Evolutionary conservation across 2,888 invertebrate genomes (phyloP).

Genomic region (Phalera bucephala): DNA sequence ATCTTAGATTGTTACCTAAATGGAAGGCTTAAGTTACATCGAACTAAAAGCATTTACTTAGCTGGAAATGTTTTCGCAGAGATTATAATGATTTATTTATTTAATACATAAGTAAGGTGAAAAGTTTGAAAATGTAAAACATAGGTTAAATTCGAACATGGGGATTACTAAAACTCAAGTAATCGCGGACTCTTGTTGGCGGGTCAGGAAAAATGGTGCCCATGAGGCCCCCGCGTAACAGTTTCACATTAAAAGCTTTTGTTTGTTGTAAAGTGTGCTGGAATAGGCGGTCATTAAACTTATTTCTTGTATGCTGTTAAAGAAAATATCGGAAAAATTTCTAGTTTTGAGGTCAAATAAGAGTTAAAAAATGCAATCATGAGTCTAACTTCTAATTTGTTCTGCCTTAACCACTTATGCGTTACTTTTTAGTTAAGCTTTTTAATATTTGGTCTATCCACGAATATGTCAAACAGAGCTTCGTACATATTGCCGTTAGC

Average conservation of each 20-base stretch:
- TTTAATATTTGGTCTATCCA: too few relatives aligned
- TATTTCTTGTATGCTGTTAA: constrained; percentile 8
- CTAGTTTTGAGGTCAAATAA: too few relatives aligned
- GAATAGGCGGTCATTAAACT: constrained; percentile 15
- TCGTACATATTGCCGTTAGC: too few relatives aligned
- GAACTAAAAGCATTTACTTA: constrained; percentile 25
- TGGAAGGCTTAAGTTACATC: constrained; percentile 14
- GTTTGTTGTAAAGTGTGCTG: constrained; percentile 28
- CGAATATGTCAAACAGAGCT: too few relatives aligned
- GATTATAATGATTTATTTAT: constrained; percentile 12
- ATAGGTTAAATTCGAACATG: constrained; percentile 40
- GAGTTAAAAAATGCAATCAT: too few relatives aligned
- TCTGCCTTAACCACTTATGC: too few relatives aligned
- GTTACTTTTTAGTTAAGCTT: too few relatives aligned
- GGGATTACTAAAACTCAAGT: constrained; percentile 41
- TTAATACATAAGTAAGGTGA: constrained; percentile 32
- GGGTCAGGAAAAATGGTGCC: constrained; percentile 37
- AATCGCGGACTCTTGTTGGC: constrained; percentile 34
- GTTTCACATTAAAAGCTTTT: constrained; percentile 37
- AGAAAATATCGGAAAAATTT: constrained; percentile 4
- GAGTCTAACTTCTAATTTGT: too few relatives aligned
- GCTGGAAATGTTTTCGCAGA: constrained; percentile 18
- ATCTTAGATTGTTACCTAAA: constrained; percentile 16
- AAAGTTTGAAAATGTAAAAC: constrained; percentile 28
- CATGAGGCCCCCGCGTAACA: constrained; percentile 32